phyloP scores from a whole-genome alignment of 1,140 invertebrate species.

The Drusus annulatus region DNA sequence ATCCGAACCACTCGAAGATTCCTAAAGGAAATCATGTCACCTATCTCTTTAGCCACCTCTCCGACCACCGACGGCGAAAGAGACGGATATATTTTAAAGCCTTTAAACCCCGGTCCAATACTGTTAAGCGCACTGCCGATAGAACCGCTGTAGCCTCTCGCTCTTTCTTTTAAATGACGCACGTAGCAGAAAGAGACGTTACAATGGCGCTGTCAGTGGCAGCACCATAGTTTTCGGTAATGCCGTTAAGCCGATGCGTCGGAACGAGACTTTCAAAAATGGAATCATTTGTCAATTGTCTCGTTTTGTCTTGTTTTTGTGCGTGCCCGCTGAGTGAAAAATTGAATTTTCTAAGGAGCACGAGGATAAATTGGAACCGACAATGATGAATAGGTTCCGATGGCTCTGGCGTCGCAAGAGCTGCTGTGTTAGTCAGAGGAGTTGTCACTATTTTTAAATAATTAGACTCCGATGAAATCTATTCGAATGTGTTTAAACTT shows the following conservation, averaged over 20 bases:
- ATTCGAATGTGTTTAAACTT: not conserved
- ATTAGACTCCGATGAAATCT: not conserved
- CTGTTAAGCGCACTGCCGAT: not conserved
- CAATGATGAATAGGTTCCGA: constrained; percentile 9
- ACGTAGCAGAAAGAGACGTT: no score
- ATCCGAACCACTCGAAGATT: constrained; percentile 34
- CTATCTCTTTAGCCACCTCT: not conserved
- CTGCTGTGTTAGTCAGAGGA: not conserved
- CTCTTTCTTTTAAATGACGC: no score
- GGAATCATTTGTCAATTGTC: constrained; percentile 47
- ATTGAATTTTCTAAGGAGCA: constrained; percentile 16
- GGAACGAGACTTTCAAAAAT: constrained; percentile 36
- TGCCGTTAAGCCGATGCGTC: constrained; percentile 21
- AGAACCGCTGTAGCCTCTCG: no score
- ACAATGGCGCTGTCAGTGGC: not conserved
- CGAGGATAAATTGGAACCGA: constrained; percentile 33
- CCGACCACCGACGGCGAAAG: not conserved
- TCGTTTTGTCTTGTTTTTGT: constrained; percentile 38
- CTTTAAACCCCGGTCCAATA: constrained; percentile 8
- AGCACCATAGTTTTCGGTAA: not conserved
- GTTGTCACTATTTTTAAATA: not conserved
- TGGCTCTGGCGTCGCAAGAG: not conserved
- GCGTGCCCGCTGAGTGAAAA: constrained; percentile 26
- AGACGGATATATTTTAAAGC: not conserved
- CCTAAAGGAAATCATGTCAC: not conserved